These are phyloP conservation scores for Acestrorhynchus altus DNA, from an alignment of 2,797 vertebrate species.

Conservation along the genomic window DNA sequence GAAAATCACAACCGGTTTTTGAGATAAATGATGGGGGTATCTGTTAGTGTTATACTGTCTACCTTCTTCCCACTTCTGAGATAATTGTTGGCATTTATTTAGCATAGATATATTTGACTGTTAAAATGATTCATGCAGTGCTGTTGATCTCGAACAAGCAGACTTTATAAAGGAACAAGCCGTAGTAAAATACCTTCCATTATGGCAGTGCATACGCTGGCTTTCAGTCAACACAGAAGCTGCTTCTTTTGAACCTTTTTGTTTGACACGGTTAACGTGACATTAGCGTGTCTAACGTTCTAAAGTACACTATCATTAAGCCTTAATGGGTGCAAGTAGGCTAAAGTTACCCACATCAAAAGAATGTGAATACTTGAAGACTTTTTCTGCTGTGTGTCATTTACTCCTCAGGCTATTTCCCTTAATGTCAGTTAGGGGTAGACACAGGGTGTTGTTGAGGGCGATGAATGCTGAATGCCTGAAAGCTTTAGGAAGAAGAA, in stretches of 20 bases:
- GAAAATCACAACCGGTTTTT: background rate
- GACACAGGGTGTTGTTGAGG: constrained; percentile 42
- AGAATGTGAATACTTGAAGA: constrained; percentile 44
- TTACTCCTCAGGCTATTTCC: constrained; percentile 40
- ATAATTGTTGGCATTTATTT: background rate
- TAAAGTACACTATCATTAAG: constrained; percentile 42
- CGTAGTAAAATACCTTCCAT: background rate
- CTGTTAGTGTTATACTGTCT: too few relatives aligned
- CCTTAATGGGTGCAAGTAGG: constrained; percentile 27
- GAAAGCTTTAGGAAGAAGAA: constrained; percentile 30
- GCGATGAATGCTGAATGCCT: constrained; percentile 30
- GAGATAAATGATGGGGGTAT: too few relatives aligned
- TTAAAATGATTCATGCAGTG: background rate
- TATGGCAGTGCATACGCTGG: background rate
- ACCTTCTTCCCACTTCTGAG: background rate
- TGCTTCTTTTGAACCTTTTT: constrained; percentile 3
- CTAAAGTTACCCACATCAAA: constrained; percentile 46
- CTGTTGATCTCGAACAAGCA: background rate
- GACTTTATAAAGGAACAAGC: background rate
- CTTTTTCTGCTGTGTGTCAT: constrained; percentile 44
- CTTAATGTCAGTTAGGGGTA: constrained; percentile 50
- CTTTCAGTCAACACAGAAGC: constrained; percentile 1
- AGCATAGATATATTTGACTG: background rate
- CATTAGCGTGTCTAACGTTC: constrained; percentile 26
- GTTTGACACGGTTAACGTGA: constrained; percentile 10